phyloP scores from a whole-genome alignment of 2,888 invertebrate genomes.

The Trachelus tabidus region DNA sequence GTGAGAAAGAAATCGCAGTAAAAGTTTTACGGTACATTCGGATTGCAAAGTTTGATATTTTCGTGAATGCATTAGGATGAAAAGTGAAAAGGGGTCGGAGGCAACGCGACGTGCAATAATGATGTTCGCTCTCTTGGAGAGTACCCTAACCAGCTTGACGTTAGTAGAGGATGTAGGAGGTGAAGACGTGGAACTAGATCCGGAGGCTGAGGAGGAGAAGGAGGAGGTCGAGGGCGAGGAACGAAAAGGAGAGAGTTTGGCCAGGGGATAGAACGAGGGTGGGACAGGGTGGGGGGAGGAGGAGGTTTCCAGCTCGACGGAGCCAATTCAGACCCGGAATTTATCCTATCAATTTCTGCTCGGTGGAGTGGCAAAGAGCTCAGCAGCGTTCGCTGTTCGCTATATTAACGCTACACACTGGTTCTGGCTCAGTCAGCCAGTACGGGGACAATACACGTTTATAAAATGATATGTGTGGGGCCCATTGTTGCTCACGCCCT shows the following conservation, averaged over 20 bases:
- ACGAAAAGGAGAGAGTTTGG: conserved; percentile 21
- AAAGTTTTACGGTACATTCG: neutral
- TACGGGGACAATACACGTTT: conserved; percentile 48
- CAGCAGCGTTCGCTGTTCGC: conserved; percentile 66
- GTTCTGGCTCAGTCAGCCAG: conserved; percentile 47
- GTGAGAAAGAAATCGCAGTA: neutral
- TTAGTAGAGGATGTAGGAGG: conserved; percentile 18
- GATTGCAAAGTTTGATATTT: neutral
- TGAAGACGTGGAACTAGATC: conserved; percentile 15
- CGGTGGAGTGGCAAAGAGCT: conserved; percentile 73
- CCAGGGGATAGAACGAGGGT: conserved; percentile 27
- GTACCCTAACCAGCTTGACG: conserved; percentile 10
- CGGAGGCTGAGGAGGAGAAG: conserved; percentile 14
- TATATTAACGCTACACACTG: conserved; percentile 64
- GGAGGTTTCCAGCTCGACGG: conserved; percentile 70
- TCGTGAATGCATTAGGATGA: conserved; percentile 20
- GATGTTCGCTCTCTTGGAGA: conserved; percentile 19
- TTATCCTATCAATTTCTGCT: conserved; percentile 75
- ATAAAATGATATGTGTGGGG: conserved; percentile 47
- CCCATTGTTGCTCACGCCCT: conserved; percentile 50
- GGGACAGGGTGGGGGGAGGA: conserved; percentile 36
- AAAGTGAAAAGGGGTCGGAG: conserved; percentile 25
- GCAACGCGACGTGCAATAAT: conserved; percentile 16
- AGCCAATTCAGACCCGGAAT: conserved; percentile 74
- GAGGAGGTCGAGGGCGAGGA: conserved; percentile 19